Conservation (phyloP, 2,888 invertebrate genomes). For the Machimus atricapillus region DNA sequence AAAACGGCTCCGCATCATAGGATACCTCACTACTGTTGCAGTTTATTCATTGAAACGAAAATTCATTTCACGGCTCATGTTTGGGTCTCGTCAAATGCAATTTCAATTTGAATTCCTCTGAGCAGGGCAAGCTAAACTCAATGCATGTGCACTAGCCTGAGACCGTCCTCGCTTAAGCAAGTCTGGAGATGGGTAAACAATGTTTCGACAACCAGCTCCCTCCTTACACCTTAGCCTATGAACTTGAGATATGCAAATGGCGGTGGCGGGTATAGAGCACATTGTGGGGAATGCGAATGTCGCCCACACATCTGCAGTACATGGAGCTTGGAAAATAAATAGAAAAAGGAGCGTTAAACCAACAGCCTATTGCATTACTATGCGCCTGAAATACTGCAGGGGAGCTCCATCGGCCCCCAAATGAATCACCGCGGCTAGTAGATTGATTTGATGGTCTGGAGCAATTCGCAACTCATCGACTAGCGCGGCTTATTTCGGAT, state of each 20-base stretch:
- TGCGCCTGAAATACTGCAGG: neutral
- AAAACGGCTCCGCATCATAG: neutral
- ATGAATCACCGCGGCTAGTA: neutral
- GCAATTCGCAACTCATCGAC: constrained; percentile 4
- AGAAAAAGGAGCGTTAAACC: neutral
- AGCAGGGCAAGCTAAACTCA: neutral
- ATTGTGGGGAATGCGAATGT: neutral
- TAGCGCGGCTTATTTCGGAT: neutral
- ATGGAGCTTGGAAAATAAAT: neutral
- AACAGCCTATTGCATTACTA: neutral
- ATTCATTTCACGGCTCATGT: constrained; percentile 28
- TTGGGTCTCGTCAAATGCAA: constrained; percentile 11
- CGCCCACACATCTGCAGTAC: constrained; percentile 1
- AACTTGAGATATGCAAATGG: neutral
- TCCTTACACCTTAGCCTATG: neutral
- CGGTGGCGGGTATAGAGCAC: neutral
- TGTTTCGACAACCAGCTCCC: neutral
- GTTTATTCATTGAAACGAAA: constrained; percentile 7
- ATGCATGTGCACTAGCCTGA: neutral
- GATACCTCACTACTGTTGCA: neutral
- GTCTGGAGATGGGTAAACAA: constrained; percentile 3
- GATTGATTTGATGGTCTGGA: neutral
- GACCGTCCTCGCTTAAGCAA: neutral
- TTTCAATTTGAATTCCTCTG: constrained; percentile 15
- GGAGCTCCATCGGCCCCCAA: neutral